Base-by-base conservation (phyloP, 1,140 invertebrate species). In the Drosophila novamexicana region DNA sequence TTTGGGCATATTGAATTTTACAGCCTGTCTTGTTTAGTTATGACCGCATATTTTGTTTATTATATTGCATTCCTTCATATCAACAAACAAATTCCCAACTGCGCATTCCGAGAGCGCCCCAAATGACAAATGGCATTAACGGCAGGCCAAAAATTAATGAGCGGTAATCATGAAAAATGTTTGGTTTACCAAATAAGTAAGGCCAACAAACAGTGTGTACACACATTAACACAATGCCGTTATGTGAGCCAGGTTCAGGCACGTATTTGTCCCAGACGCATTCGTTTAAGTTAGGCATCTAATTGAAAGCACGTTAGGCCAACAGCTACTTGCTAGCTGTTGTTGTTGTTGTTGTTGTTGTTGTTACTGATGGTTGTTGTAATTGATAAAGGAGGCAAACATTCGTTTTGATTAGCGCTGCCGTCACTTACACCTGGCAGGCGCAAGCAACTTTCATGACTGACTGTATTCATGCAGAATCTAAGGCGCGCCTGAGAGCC, bases 161-260 rank as follows among this genome's bases (percentile, higher is more conserved):
- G 68, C 50, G 39, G 61, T 86, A 86, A 86, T 82, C 83, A 82
- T 53, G 75, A 71, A 49, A 77, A 88, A 79, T 86, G 75, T 79
- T 74, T 86, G 58, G 10, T 32, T 52, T 66, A 29, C 53, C 73
- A 53, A 57, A 62, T 49, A 65, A 64, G 57, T 47, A 47, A 47
- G 16, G 8, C 32, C 1, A 36, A 49, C 34, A 58, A 29, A 36
- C 42, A 54, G 9, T 29, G 22, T 52, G 2, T 58, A 37, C n/a
- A 34, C 14, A 61, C 36, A 18, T 7, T 6, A 12, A 49, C 36
- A 39, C 14, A 50, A 10, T 6, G 10, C 34, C 36, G 7, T 14
- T 53, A 52, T 37, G 39, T 49, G 18, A 36, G 52, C 10, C 36
- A 14, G 56, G 68, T 66, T 69, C 70, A 53, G 58, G 47, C 68